Conservation (phyloP, 2,113 vertebrate species). For the Zosterops borbonicus region DNA sequence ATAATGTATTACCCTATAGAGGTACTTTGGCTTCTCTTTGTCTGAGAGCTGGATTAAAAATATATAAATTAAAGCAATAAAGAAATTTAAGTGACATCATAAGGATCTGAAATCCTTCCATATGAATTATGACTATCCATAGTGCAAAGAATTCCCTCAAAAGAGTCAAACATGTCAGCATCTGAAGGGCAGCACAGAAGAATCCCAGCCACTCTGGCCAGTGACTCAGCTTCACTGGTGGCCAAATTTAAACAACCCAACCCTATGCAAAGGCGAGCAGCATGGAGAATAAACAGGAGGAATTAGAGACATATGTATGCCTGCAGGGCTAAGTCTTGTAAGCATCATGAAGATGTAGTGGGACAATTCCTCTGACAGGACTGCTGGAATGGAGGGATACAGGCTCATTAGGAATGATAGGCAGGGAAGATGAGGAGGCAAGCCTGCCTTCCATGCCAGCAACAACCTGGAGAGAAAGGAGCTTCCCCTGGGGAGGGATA, state of each 20-base stretch:
- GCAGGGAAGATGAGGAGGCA: background rate
- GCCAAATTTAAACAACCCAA: background rate
- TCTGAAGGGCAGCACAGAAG: background rate
- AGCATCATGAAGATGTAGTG: background rate
- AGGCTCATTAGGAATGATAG: fast-evolving
- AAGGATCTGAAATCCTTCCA: background rate
- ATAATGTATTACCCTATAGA: background rate
- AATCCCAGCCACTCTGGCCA: background rate
- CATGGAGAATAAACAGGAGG: background rate
- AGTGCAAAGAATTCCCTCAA: background rate
- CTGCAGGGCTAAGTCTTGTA: background rate
- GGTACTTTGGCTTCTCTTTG: background rate
- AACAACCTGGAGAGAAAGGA: background rate
- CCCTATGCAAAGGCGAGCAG: background rate
- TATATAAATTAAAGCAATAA: background rate
- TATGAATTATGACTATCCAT: fast-evolving
- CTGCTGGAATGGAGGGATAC: background rate
- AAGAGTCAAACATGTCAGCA: background rate
- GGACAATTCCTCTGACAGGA: background rate
- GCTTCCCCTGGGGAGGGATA: background rate
- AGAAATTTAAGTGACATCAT: background rate
- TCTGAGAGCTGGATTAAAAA: background rate
- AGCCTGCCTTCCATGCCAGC: fast-evolving
- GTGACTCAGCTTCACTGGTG: background rate
- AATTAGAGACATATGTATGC: background rate